Evolutionary conservation across 2,888 invertebrate species (phyloP), one percentile per base, ranked within the genome.

Genomic region (Mechanitis mazaeus): DNA sequence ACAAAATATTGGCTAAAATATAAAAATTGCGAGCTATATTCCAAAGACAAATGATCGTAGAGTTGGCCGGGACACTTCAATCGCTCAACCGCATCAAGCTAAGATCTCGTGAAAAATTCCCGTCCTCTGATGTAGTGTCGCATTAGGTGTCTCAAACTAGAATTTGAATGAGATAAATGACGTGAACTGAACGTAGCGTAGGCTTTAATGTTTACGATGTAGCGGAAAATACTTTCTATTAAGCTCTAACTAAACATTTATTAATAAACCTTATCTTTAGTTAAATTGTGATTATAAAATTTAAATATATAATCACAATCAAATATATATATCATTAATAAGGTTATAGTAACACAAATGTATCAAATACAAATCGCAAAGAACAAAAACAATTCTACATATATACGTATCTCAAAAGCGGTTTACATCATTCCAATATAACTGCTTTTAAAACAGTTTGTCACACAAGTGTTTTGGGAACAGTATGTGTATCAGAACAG

Each of bases 111-210:
- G 83, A 82, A 82, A 84, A 85, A 84, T 83, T 76, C 74, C 66
- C 68, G 71, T 47, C 56, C 33, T 35, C 64, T 79, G 81, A 80
- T 77, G 75, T 77, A 76, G 69, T 64, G 74, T 68, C 75, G 79
- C 79, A 81, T 84, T 84, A 81, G 79, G 76, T 77, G 77, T 75
- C 80, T 74, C 80, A 85, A 85, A 86, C 77, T 76, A 78, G 77
- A 76, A 79, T 87, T 87, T 86, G 85, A 86, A 84, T 85, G 84
- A 85, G 85, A 87, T 76, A 82, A 83, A 86, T 82, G 83, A 78
- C 77, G 58, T 68, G 55, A 59, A 58, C 59, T 65, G 59, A 50
- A 45, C 59, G 58, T 57, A 46, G 54, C 56, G 11, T 58, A 55
- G 60, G 38, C 35, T 45, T 45, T 64, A 47, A 60, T 58, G 46